These are phyloP conservation scores for Sapajus apella DNA, from an alignment of 2,113 vertebrate genomes.

Conservation along the genomic window DNA sequence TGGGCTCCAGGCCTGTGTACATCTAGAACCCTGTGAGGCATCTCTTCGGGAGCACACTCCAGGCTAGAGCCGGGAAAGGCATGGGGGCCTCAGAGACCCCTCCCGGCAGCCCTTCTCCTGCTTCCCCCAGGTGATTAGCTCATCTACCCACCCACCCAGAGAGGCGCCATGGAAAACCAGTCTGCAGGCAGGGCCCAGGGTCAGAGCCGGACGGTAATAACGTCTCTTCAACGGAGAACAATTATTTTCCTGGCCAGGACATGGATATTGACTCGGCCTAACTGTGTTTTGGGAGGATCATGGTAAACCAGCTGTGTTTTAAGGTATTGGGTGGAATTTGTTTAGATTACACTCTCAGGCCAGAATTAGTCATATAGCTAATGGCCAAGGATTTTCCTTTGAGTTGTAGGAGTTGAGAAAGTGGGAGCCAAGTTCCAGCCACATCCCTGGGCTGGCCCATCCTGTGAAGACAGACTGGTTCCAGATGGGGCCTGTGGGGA, in stretches of 20 bases:
- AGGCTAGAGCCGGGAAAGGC: not conserved
- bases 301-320: slow-evolving; percentile 54
- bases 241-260: slow-evolving; percentile 4
- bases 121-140: not conserved
- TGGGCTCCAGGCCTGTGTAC: not conserved
- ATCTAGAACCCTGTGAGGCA: not conserved
- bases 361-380: not conserved
- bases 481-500: not conserved
- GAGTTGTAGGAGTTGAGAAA: slow-evolving; percentile 9
- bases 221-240: not conserved
- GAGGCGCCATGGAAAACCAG: not conserved
- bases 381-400: slow-evolving; percentile 29
- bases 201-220: not conserved
- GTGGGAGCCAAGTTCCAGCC: slow-evolving; percentile 24
- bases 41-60: not conserved
- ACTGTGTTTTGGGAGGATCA: slow-evolving; percentile 27
- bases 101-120: not conserved
- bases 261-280: slow-evolving; percentile 49
- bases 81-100: not conserved
- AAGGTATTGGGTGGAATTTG: slow-evolving; percentile 10
- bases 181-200: not conserved
- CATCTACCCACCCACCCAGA: not conserved
- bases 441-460: not conserved
- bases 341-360: slow-evolving; percentile 25
- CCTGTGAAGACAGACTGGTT: not conserved